phyloP scores from a whole-genome alignment of 2,113 vertebrate genomes.

The Gymnorhina tibicen region DNA sequence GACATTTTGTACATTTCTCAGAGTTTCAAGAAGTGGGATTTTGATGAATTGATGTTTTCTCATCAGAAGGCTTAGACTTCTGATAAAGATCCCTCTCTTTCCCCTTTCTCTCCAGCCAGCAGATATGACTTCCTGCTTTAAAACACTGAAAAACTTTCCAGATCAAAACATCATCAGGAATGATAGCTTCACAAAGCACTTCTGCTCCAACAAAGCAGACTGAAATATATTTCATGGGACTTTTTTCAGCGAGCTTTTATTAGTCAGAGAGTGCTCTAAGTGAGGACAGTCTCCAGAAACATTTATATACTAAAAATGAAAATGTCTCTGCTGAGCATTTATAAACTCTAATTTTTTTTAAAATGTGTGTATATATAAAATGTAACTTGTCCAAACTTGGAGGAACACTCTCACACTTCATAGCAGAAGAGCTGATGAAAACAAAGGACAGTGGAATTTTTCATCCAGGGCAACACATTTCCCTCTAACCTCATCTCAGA shows the following conservation, averaged over 20 bases:
- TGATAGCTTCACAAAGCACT: neutral
- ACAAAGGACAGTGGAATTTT: neutral
- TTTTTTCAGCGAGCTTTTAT: neutral
- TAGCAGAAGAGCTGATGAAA: neutral
- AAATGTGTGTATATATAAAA: neutral
- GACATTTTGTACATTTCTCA: neutral
- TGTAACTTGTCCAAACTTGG: neutral
- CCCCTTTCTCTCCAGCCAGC: neutral
- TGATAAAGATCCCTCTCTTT: neutral
- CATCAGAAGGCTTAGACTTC: neutral
- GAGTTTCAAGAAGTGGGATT: neutral
- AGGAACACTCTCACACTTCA: neutral
- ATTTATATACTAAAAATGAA: slow-evolving; percentile 16
- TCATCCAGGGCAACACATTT: neutral
- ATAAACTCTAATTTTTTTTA: neutral
- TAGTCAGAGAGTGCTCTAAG: neutral
- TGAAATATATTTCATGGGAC: neutral
- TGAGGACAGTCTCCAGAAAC: slow-evolving; percentile 16
- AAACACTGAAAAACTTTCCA: neutral
- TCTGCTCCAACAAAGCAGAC: neutral
- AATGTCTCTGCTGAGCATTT: neutral
- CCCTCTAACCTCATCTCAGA: neutral
- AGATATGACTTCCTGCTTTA: neutral
- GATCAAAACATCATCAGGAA: neutral
- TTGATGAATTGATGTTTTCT: neutral